phyloP scores from a whole-genome alignment of 2,797 vertebrate species.

The Spheniscus humboldti region DNA sequence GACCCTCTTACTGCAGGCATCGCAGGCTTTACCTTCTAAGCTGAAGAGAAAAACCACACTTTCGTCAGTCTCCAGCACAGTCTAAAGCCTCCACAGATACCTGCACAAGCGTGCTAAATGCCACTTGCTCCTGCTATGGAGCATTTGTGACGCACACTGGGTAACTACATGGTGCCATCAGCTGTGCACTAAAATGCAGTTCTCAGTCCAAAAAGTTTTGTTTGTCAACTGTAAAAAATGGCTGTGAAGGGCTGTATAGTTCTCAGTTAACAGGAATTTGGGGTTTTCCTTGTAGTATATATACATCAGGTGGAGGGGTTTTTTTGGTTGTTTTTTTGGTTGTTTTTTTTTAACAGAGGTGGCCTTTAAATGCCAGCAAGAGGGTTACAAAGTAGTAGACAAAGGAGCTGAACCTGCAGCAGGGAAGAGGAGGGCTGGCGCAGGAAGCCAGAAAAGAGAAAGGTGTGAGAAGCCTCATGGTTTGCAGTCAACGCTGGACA shows the following conservation, averaged over 20 bases:
- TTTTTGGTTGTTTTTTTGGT: too few species aligned
- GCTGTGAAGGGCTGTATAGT: not conserved
- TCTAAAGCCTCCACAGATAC: not conserved
- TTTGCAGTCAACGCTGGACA: not conserved
- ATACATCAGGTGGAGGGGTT: not conserved
- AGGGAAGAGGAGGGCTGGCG: not conserved
- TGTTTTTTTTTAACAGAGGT: too few species aligned
- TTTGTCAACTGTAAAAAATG: not conserved
- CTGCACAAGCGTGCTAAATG: not conserved
- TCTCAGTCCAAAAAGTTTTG: not conserved
- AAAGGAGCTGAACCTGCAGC: not conserved
- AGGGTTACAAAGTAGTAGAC: not conserved
- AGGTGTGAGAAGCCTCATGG: not conserved
- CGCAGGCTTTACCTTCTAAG: not conserved
- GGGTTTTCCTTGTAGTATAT: not conserved
- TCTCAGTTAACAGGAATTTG: not conserved
- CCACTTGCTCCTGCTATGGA: accelerated
- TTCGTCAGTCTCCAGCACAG: not conserved
- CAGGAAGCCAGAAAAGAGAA: not conserved
- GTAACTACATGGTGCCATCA: not conserved
- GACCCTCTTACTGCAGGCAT: not conserved
- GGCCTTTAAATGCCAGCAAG: not conserved
- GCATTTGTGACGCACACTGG: not conserved
- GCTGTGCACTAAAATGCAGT: not conserved
- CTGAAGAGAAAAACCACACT: not conserved